Percentiles rank a stretch among this genome's conserved stretches.
phyloP scores from a whole-genome alignment of 2,888 invertebrate species.

The Helleia helle region DNA sequence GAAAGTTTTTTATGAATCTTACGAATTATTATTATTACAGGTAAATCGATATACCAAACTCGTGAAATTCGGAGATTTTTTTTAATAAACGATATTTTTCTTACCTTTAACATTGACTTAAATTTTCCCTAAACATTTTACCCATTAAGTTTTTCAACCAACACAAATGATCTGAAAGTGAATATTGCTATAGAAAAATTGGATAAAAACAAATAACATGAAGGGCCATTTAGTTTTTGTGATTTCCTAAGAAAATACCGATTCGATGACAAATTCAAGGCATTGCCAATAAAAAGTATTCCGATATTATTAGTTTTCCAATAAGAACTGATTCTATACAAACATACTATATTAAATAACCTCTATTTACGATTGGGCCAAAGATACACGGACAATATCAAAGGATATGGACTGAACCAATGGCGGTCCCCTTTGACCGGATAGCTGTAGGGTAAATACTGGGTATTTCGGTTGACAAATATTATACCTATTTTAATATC shows the following conservation, averaged over 20 bases:
- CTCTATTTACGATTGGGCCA: conserved; percentile 40
- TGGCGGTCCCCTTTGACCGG: conserved; percentile 41
- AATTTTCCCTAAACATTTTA: too few relatives aligned
- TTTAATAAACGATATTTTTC: too few relatives aligned
- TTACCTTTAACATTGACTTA: too few relatives aligned
- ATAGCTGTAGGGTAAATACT: conserved; percentile 53
- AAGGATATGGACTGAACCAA: conserved; percentile 27
- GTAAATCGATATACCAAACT: too few relatives aligned
- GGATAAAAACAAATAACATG: too few relatives aligned
- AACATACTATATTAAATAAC: conserved; percentile 39
- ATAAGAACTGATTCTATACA: conserved; percentile 15
- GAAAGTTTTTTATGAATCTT: too few relatives aligned
- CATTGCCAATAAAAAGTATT: conserved; percentile 1
- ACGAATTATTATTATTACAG: too few relatives aligned
- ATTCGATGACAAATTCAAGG: neutral
- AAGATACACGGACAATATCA: conserved; percentile 38
- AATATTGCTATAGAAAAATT: too few relatives aligned
- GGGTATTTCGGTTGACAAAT: conserved; percentile 54
- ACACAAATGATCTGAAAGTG: too few relatives aligned
- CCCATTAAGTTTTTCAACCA: too few relatives aligned
- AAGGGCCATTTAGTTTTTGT: too few relatives aligned
- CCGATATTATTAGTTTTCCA: conserved; percentile 3
- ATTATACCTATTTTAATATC: conserved; percentile 19
- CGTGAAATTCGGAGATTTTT: too few relatives aligned
- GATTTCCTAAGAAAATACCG: neutral